These are phyloP conservation scores for Apogon hyalosoma DNA, from an alignment of 2,797 vertebrate species.

Conservation along the genomic window DNA sequence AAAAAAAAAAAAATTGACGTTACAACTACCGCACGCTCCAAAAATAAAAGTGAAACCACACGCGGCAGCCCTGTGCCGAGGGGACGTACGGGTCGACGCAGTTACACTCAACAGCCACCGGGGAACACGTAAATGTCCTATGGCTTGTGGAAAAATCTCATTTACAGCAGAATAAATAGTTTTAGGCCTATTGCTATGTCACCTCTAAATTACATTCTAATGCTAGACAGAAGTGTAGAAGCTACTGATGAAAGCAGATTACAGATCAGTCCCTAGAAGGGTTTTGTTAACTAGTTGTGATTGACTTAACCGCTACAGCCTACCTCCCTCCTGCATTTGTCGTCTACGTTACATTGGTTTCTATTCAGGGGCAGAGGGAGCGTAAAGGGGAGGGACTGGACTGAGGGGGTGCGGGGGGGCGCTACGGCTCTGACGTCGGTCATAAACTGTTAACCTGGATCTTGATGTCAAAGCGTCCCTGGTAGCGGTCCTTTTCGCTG, in stretches of 20 bases:
- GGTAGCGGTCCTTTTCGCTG: conserved; percentile 96
- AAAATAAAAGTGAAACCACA: conserved; percentile 83
- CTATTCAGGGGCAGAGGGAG: conserved; percentile 22
- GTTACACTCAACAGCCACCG: conserved; percentile 91
- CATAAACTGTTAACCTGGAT: conserved; percentile 89
- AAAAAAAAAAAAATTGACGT: conserved; percentile 84
- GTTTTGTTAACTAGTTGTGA: conserved; percentile 85
- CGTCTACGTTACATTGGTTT: conserved; percentile 73
- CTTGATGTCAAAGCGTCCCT: conserved; percentile 98
- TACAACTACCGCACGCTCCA: conserved; percentile 86
- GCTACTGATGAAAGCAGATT: conserved; percentile 92
- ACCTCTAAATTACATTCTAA: conserved; percentile 92
- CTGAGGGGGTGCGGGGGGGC: conserved; percentile 38
- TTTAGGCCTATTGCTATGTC: conserved; percentile 91
- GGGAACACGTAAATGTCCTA: conserved; percentile 86
- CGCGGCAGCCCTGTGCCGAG: conserved; percentile 86
- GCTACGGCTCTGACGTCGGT: conserved; percentile 82
- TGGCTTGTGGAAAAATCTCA: conserved; percentile 91
- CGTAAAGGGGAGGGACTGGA: not conserved
- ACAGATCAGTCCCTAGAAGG: conserved; percentile 88
- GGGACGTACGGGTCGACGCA: conserved; percentile 87
- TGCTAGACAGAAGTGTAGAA: conserved; percentile 92
- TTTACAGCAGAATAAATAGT: conserved; percentile 96
- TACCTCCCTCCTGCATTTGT: conserved; percentile 35
- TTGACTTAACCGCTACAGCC: conserved; percentile 64